Evolutionary conservation across 2,797 vertebrate genomes (phyloP).

Genomic region (Sebastes glaucus): DNA sequence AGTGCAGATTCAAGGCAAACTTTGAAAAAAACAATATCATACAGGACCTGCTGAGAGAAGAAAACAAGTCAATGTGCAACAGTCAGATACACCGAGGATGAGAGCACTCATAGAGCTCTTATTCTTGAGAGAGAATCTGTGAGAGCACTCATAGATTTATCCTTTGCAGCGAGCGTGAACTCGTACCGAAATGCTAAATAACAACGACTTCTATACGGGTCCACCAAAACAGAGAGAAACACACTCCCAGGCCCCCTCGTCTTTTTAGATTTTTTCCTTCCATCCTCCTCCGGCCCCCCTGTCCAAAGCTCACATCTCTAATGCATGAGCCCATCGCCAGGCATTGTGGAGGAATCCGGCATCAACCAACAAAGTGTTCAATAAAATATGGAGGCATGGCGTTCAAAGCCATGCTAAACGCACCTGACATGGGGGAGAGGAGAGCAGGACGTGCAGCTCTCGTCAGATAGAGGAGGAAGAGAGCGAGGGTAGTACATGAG

Average conservation of each 20-base stretch:
- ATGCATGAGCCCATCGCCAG: conserved; percentile 80
- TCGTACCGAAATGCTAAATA: conserved; percentile 65
- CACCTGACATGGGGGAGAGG: conserved; percentile 72
- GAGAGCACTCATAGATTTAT: conserved; percentile 49
- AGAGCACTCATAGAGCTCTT: conserved; percentile 49
- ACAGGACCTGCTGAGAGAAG: conserved; percentile 19
- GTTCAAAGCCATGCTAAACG: conserved; percentile 86
- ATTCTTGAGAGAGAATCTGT: conserved; percentile 56
- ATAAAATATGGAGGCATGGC: conserved; percentile 81
- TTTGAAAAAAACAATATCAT: conserved; percentile 35
- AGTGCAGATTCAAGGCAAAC: conserved; percentile 13
- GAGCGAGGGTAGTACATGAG: conserved; percentile 14
- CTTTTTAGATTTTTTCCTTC: conserved; percentile 45
- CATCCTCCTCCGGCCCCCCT: conserved; percentile 40
- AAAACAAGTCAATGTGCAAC: conserved; percentile 63
- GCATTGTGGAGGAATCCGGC: conserved; percentile 77
- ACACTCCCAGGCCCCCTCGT: conserved; percentile 15
- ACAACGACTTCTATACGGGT: conserved; percentile 53
- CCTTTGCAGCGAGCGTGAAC: conserved; percentile 29
- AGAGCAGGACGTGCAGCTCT: conserved; percentile 66
- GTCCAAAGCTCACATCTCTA: conserved; percentile 76
- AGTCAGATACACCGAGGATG: conserved; percentile 29
- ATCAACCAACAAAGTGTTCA: conserved; percentile 84
- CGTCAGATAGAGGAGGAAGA: conserved; percentile 51
- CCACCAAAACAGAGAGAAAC: conserved; percentile 62